Evolutionary conservation across 2,888 invertebrate genomes (phyloP), one percentile per base, ranked within the genome.

Genomic region (Dyspetes luteomarginatus): DNA sequence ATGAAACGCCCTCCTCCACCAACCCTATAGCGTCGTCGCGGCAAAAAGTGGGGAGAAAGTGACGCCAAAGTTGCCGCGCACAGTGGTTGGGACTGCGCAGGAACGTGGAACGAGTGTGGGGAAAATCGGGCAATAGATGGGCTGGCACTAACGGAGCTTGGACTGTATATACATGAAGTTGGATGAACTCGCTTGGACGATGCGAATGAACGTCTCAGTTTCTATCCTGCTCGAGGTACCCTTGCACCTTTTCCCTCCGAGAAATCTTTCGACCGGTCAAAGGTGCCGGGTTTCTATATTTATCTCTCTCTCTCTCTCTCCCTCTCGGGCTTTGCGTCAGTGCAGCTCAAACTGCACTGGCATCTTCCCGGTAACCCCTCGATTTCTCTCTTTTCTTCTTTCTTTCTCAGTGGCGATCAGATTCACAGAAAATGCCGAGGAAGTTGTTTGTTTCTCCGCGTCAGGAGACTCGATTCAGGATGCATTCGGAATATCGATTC

Each of bases 261-360:
- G 43, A 52, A 60, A 72, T 79, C 81, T 85, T 80, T 82, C 82
- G 80, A 84, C 84, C 84, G 86, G 86, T 86, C 86, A 87, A 87
- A 87, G 86, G 86, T 86, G 80, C 85, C 52, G 76, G 82, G 65
- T 81, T 83, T 76, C 74, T 60, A 74, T 58, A 17, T 64, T 30
- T 26, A n/a, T 58, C 45, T 65, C 15, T 41, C 9, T 41, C 36
- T 36, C 36, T 67, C 36, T 22, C 22, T 19, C 24, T n/a, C 43
- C 41, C 26, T 55, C 22, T 43, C 41, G 24, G 26, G 17, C 52
- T 50, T 36, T 36, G 45, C 65, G 24, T 50, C 30, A 55, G 45
- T 56, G 45, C 30, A 30, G 45, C 67, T 48, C 60, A 43, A 41
- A 68, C 68, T 62, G 60, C 68, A 50, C 41, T 45, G 26, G 19